Conservation (phyloP, 2,797 vertebrate species). For the Darevskia mixta region DNA sequence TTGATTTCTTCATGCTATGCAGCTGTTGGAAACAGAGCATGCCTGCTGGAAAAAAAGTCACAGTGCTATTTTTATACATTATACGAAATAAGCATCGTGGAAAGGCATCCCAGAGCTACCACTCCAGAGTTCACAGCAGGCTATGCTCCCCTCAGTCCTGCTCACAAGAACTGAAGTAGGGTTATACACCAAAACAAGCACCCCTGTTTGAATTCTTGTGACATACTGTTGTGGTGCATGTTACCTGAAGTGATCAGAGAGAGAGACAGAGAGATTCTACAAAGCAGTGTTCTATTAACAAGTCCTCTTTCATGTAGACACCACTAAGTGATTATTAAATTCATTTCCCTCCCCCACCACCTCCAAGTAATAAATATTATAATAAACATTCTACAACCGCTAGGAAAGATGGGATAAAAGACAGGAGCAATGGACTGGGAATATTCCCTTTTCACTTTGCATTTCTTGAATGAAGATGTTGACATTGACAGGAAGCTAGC, state of each 20-base stretch:
- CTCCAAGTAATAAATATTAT: not conserved
- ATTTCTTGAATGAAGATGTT: not conserved
- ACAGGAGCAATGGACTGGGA: slow-evolving; percentile 5
- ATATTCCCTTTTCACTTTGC: not conserved
- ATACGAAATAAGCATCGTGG: not conserved
- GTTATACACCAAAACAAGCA: too few relatives aligned
- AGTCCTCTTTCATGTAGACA: not conserved
- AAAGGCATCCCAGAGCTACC: too few relatives aligned
- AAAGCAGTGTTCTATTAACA: not conserved
- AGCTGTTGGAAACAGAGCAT: not conserved
- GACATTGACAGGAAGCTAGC: not conserved
- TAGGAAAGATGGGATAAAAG: not conserved
- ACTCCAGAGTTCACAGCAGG: not conserved
- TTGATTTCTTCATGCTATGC: not conserved
- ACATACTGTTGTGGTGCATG: not conserved
- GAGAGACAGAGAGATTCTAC: not conserved
- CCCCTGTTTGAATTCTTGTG: not conserved
- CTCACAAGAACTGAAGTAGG: not conserved
- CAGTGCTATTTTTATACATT: not conserved
- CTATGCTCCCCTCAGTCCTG: not conserved
- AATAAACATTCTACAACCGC: not conserved
- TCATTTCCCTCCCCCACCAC: not conserved
- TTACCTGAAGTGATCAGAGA: not conserved
- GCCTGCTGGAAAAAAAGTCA: not conserved
- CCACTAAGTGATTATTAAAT: not conserved